Evolutionary conservation across 2,797 vertebrate species (phyloP), one percentile per base, ranked within the genome.

Genomic region (Acanthurus leucopareius): DNA sequence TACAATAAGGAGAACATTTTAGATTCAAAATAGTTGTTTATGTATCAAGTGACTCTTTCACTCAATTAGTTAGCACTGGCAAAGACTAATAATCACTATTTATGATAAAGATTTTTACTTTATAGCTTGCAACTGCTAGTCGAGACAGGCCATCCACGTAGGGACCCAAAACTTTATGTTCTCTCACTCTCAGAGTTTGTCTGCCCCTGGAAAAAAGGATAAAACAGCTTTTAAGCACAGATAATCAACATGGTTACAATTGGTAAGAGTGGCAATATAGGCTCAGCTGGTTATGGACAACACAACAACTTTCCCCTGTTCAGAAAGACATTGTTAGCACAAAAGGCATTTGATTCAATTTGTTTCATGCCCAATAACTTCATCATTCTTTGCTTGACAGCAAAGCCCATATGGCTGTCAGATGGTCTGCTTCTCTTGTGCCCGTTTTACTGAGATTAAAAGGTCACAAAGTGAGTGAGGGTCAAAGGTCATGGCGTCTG

Each of bases 101-200:
- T 0, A 19, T 49, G 10, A 64, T 25, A 3, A 52, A 40, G 6
- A 38, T 9, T 9, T 49, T 85, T 92, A 96, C 98, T 98, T 99
- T 99, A 91, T 99, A 99, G 92, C 96, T 95, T 74, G 97, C 93
- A 85, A 99, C 98, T 17, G 98, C 98, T 75, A 99, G 93, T 74
- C 98, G 97, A 75, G 98, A 99, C 51, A 99, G 94, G 40, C 98
- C 98, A 73, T 99, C 98, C 67, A 99, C 98, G 1, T 99, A 99
- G 10, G 98, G 98, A 73, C 98, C 98, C 82, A 99, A 92, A 69
- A 99, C 98, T 89, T 96, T 99, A 92, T 99, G 98, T 74, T 99
- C 98, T 90, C 98, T 96, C 77, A 99, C 98, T 91, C 96, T 97
- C 83, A 99, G 92, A 0, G 97, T 91, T 85, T 98, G 97, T 63